Conservation (phyloP, 2,113 vertebrate species). For the Eudyptes chrysolophus region DNA sequence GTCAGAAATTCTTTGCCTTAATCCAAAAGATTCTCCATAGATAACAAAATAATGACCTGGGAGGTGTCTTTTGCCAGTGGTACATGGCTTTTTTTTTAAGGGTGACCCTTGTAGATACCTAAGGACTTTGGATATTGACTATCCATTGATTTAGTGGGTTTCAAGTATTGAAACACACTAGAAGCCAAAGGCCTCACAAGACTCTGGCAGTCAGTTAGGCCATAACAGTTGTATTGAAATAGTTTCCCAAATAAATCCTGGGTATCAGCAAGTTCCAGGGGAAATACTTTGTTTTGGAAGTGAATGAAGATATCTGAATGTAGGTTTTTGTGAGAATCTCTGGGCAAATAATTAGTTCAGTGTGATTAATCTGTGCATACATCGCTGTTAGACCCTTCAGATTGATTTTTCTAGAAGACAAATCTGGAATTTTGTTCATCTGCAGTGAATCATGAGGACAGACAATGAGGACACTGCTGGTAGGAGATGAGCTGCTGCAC, state of each 20-base stretch:
- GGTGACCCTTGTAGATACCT: background rate
- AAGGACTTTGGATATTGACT: background rate
- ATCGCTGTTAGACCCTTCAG: background rate
- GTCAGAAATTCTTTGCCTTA: background rate
- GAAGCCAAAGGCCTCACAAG: background rate
- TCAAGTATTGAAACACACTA: background rate
- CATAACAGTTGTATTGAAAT: background rate
- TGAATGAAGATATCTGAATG: background rate
- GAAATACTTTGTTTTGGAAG: background rate
- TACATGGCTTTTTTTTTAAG: background rate
- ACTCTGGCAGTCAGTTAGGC: background rate
- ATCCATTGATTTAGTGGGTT: background rate
- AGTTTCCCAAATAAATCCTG: background rate
- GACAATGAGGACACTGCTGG: background rate
- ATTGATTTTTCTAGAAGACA: background rate
- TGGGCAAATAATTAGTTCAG: background rate
- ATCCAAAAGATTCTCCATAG: background rate
- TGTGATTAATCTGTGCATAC: background rate
- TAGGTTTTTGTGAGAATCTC: background rate
- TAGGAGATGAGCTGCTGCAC: background rate
- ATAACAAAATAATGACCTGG: background rate
- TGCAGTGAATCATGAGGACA: background rate
- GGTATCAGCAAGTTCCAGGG: background rate
- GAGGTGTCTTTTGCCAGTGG: background rate
- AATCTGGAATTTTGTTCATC: background rate